Percentiles rank a stretch among this genome's conserved stretches.
Evolutionary conservation across 2,113 vertebrate species (phyloP).

Genomic region (Talpa occidentalis): DNA sequence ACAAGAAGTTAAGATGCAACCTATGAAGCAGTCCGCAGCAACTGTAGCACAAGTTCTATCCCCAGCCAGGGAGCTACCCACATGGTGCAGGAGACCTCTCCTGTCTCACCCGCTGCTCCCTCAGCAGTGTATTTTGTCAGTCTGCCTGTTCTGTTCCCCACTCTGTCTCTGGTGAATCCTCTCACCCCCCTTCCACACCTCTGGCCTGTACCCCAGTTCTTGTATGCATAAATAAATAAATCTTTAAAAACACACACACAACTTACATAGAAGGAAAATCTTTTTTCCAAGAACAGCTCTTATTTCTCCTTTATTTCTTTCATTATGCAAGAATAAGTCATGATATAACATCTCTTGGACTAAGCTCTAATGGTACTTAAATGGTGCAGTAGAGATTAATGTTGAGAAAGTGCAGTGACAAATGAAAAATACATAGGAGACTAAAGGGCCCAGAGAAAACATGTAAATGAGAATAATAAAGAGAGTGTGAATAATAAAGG

Average conservation of each 20-base stretch:
- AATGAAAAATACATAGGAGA: slow-evolving; percentile 33
- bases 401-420: not conserved
- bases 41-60: too few species aligned
- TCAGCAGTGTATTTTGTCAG: too few species aligned
- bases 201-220: too few species aligned
- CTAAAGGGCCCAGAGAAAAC: not conserved
- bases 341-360: slow-evolving; percentile 44
- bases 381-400: slow-evolving; percentile 46
- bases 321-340: slow-evolving; percentile 33
- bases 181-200: too few species aligned
- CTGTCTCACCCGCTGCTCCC: too few species aligned
- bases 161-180: too few species aligned
- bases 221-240: too few species aligned
- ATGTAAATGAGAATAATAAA: not conserved
- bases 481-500: not conserved
- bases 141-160: too few species aligned
- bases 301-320: slow-evolving; percentile 53
- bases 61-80: too few species aligned
- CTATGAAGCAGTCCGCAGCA: too few species aligned
- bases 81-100: too few species aligned
- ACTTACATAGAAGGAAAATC: slow-evolving; percentile 39
- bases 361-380: slow-evolving; percentile 42
- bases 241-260: not conserved
- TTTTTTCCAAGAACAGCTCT: slow-evolving; percentile 49
- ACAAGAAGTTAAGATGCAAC: too few species aligned